These are phyloP conservation scores for Gobionotothen gibberifrons DNA, from an alignment of 2,797 vertebrate species.

Conservation along the genomic window DNA sequence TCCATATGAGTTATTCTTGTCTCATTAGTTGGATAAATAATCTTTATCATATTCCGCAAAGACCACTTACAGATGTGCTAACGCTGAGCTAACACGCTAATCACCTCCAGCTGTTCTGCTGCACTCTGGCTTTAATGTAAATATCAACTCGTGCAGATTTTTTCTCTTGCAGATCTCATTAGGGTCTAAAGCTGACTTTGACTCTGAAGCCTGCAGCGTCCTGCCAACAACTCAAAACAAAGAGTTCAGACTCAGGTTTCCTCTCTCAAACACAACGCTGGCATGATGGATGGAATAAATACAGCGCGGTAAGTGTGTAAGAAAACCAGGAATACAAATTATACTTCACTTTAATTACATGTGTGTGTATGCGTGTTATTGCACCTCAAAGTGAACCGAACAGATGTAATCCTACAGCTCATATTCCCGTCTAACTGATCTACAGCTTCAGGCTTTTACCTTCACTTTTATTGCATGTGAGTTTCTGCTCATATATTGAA, in stretches of 20 bases:
- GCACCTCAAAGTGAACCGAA: background rate
- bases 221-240: background rate
- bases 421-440: constrained; percentile 19
- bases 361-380: background rate
- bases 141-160: constrained; percentile 12
- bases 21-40: no score
- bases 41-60: no score
- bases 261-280: constrained; percentile 3
- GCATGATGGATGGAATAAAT: constrained; percentile 32
- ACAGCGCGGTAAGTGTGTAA: constrained; percentile 31
- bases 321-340: constrained; percentile 16
- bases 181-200: constrained; percentile 14
- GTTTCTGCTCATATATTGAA: background rate
- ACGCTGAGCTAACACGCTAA: constrained; percentile 40
- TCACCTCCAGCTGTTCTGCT: constrained; percentile 45
- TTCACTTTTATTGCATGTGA: constrained; percentile 15
- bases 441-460: constrained; percentile 3
- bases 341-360: background rate
- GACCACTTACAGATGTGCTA: constrained; percentile 29
- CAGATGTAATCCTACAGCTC: constrained; percentile 24
- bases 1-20: no score
- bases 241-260: constrained; percentile 37
- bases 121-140: background rate
- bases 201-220: constrained; percentile 16
- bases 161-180: constrained; percentile 1